These are phyloP conservation scores for Nebria ingens DNA, from an alignment of 1,140 invertebrate genomes.

Conservation along the genomic window DNA sequence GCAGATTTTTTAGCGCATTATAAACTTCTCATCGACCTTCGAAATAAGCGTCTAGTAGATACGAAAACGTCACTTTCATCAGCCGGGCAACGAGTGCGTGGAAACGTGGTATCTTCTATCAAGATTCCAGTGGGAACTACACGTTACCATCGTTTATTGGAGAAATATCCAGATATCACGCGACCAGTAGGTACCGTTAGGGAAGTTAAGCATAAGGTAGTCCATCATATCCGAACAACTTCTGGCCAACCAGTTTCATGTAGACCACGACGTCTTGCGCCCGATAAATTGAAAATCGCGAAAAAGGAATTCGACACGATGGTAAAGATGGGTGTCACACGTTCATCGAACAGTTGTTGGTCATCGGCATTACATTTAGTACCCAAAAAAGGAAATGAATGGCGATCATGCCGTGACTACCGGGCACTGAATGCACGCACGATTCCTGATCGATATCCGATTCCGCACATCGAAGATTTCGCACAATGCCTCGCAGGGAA, in stretches of 20 bases:
- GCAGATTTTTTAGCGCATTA: conserved; percentile 32
- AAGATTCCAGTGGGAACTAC: conserved; percentile 14
- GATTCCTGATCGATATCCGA: conserved; percentile 33
- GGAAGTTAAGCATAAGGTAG: not conserved
- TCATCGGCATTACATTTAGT: conserved; percentile 33
- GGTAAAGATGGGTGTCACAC: too few species aligned
- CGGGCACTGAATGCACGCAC: conserved; percentile 32
- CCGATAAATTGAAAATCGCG: conserved; percentile 23
- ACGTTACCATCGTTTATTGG: conserved; percentile 1
- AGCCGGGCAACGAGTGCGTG: not conserved
- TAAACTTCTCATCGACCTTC: conserved; percentile 24
- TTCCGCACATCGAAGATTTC: conserved; percentile 30
- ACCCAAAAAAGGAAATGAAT: conserved; percentile 32
- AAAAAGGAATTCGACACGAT: conserved; percentile 24
- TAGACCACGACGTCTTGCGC: conserved; percentile 26
- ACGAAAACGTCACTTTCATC: conserved; percentile 14
- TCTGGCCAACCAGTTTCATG: conserved; percentile 27
- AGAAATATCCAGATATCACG: conserved; percentile 16
- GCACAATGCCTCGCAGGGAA: conserved; percentile 27
- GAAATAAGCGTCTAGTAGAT: conserved; percentile 22
- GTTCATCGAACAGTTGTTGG: conserved; percentile 23
- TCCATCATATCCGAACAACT: conserved; percentile 22
- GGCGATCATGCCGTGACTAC: conserved; percentile 39
- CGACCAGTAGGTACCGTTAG: conserved; percentile 3
- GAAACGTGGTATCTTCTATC: conserved; percentile 13